Evolutionary conservation across 2,113 vertebrate species (phyloP).

Genomic region (Periophthalmus modestus): DNA sequence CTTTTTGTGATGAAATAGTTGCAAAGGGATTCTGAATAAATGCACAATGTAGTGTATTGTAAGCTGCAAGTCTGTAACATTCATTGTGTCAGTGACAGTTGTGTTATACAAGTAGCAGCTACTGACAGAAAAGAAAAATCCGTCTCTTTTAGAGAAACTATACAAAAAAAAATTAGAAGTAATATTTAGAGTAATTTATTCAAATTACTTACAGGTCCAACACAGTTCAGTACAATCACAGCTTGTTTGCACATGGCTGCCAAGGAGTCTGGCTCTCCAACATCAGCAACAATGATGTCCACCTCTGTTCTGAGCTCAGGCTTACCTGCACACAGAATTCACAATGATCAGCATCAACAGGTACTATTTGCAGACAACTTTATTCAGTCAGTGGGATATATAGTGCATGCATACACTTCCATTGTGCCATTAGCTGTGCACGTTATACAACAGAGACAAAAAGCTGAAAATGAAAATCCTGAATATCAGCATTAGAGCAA

Average conservation of each 20-base stretch:
- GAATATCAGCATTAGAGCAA: conserved; percentile 45
- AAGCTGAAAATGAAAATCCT: conserved; percentile 40
- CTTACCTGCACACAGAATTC: conserved; percentile 73
- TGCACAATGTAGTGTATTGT: conserved; percentile 52
- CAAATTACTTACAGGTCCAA: conserved; percentile 89
- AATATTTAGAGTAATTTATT: not conserved
- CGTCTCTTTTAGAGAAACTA: not conserved
- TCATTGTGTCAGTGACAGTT: conserved; percentile 46
- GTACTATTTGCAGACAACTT: not conserved
- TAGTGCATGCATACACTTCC: too few species aligned
- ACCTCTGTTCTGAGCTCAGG: conserved; percentile 83
- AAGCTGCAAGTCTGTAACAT: conserved; percentile 28
- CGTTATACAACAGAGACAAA: conserved; percentile 3
- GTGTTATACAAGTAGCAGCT: conserved; percentile 9
- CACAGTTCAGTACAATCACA: conserved; percentile 90
- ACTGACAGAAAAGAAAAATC: not conserved
- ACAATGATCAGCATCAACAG: not conserved
- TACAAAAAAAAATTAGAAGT: conserved; percentile 2
- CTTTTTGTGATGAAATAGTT: not conserved
- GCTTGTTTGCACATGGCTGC: conserved; percentile 90
- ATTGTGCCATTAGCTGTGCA: too few species aligned
- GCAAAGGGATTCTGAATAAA: conserved; percentile 33
- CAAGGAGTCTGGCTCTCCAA: conserved; percentile 83
- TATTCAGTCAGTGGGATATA: not conserved
- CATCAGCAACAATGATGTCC: conserved; percentile 88